Conservation (phyloP, 2,888 invertebrate genomes). For the Erebia palarica region DNA sequence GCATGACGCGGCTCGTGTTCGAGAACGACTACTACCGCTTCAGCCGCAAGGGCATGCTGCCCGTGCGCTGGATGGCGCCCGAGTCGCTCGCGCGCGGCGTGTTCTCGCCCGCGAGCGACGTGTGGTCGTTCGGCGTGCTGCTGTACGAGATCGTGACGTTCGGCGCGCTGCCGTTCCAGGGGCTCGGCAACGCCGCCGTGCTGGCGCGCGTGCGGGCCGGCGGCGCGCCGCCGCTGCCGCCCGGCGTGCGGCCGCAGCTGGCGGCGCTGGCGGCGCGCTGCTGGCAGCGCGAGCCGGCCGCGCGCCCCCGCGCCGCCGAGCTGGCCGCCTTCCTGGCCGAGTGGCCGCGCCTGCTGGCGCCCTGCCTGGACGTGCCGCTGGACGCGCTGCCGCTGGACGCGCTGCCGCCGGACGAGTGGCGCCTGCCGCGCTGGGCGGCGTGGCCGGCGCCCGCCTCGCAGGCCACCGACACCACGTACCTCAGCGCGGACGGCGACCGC, state of each 20-base stretch:
- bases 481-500: slow-evolving; percentile 52
- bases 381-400: slow-evolving; percentile 87
- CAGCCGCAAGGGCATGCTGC: slow-evolving; percentile 92
- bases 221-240: slow-evolving; percentile 87
- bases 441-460: slow-evolving; percentile 63
- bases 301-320: slow-evolving; percentile 89
- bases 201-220: slow-evolving; percentile 90
- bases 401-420: slow-evolving; percentile 43
- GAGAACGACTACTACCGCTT: slow-evolving; percentile 95
- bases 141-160: slow-evolving; percentile 95
- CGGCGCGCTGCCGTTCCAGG: slow-evolving; percentile 95
- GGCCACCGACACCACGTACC: slow-evolving; percentile 64
- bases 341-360: slow-evolving; percentile 88
- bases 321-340: slow-evolving; percentile 91
- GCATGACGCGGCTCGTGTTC: slow-evolving; percentile 94
- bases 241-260: slow-evolving; percentile 90
- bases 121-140: slow-evolving; percentile 95
- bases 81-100: slow-evolving; percentile 92
- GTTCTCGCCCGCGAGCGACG: slow-evolving; percentile 93
- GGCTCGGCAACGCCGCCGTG: slow-evolving; percentile 92
- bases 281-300: slow-evolving; percentile 86
- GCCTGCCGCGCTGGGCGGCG: slow-evolving; percentile 63
- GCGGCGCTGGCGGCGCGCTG: slow-evolving; percentile 89
- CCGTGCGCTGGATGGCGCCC: slow-evolving; percentile 97
- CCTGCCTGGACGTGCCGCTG: slow-evolving; percentile 89